These are phyloP conservation scores for Blastobasis adustella DNA, from an alignment of 2,888 invertebrate genomes.

Conservation along the genomic window DNA sequence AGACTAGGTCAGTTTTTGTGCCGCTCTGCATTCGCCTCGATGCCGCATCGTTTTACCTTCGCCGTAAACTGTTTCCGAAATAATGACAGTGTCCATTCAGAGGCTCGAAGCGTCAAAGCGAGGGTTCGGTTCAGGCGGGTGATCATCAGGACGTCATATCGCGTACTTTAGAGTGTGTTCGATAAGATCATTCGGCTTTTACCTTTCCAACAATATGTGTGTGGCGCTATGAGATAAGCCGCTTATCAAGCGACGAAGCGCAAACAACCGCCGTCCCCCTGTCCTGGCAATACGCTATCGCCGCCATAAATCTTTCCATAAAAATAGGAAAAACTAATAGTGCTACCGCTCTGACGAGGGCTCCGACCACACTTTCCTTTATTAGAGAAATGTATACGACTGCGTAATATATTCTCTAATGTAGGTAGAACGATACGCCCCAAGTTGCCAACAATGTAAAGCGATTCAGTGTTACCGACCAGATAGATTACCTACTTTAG, in stretches of 20 bases:
- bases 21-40: constrained; percentile 8
- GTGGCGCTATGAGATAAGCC: not conserved
- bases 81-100: not conserved
- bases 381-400: no score
- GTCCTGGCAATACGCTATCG: constrained; percentile 10
- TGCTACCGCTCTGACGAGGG: no score
- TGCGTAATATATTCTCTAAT: no score
- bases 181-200: not conserved
- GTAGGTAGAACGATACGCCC: no score
- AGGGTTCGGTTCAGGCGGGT: no score
- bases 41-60: constrained; percentile 3
- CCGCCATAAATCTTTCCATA: constrained; percentile 6
- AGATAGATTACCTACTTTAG: no score
- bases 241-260: constrained; percentile 23
- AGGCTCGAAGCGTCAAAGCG: no score
- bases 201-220: constrained; percentile 8
- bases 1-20: constrained; percentile 71
- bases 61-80: not conserved
- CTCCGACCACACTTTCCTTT: no score
- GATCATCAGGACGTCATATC: no score
- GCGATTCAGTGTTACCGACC: constrained; percentile 15
- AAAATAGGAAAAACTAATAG: not conserved
- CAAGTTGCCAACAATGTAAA: no score
- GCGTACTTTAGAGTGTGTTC: no score
- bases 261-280: constrained; percentile 17